A percentile compares a stretch with the other conserved stretches of the same genome.
phyloP scores from a whole-genome alignment of 2,113 vertebrate genomes.

The Crocuta crocuta region DNA sequence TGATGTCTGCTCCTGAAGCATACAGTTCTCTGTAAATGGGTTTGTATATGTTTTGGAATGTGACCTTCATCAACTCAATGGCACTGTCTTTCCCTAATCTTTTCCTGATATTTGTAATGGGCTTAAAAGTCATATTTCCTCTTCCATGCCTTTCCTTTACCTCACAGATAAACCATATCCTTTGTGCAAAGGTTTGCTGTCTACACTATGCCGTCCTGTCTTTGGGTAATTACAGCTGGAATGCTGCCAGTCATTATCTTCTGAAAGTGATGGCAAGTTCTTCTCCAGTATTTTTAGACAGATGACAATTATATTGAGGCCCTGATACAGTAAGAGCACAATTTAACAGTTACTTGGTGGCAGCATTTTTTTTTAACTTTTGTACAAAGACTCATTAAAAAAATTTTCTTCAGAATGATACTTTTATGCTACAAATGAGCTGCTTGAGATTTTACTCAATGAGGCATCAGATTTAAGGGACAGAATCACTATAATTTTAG shows the following conservation, averaged over 20 bases:
- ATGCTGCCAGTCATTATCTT: slow-evolving; percentile 43
- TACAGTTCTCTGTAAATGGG: slow-evolving; percentile 24
- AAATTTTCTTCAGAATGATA: slow-evolving; percentile 46
- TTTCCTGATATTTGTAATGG: slow-evolving; percentile 28
- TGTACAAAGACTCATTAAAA: slow-evolving; percentile 43
- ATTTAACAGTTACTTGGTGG: slow-evolving; percentile 57
- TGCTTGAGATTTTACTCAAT: slow-evolving; percentile 49
- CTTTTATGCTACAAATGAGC: slow-evolving; percentile 51
- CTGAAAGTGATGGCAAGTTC: slow-evolving; percentile 59
- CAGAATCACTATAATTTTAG: slow-evolving; percentile 21
- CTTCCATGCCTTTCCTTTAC: slow-evolving; percentile 39
- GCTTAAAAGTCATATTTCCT: slow-evolving; percentile 38
- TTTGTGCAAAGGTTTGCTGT: slow-evolving; percentile 56
- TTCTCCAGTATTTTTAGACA: slow-evolving; percentile 67
- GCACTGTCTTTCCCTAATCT: neutral
- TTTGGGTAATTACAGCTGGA: slow-evolving; percentile 61
- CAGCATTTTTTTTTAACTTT: slow-evolving; percentile 62
- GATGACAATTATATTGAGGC: slow-evolving; percentile 62
- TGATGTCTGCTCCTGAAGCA: neutral
- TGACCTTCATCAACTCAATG: neutral
- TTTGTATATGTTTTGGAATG: neutral
- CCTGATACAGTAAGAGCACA: slow-evolving; percentile 32
- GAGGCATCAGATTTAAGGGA: slow-evolving; percentile 19
- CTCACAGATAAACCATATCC: neutral
- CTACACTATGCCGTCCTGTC: slow-evolving; percentile 54